Base-by-base conservation (phyloP, 2,888 invertebrate genomes). In the Isoperla grammatica region DNA sequence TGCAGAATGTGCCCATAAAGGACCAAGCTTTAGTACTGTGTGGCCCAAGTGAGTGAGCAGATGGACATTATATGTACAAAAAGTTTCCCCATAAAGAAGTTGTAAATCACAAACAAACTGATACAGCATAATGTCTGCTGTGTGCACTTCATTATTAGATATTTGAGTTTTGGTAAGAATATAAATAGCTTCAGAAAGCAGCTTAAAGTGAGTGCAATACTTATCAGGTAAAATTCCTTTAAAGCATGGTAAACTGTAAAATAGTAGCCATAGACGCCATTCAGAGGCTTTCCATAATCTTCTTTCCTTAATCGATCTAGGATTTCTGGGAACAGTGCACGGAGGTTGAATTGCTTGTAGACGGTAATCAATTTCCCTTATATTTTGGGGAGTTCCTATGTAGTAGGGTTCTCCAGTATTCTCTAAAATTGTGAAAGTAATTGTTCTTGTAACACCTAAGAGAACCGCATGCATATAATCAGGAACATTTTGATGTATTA, bases 211-310 rank as follows among this genome's bases (percentile, higher is more conserved):
- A 43, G 2, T 6, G 11, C 42, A n/a, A 56, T 60, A 60, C 37
- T 56, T 56, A 13, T 23, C n/a, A 22, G 54, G 54, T n/a, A 60
- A 43, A 19, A 60, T 29, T 9, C 60, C 60, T 0, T 29, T 12
- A 1, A 60, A n/a, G 46, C 60, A 60, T 19, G 46, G 40, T n/a
- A 60, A 37, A 20, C 40, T 42, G 45, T 60, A 56, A 45, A 56
- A 60, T 19, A 60, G 17, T 5, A 60, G 60, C 60, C 60, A 60
- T 1, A 55, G 39, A 8, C 56, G 39, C 56, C 60, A 60, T 40
- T 60, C 56, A 37, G 60, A 60, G 15, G 60, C 56, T 35, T 56
- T 60, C 60, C 60, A 60, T 5, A 56, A 39, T 17, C 13, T 17
- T 19, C 60, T 11, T 2, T 60, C 43, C 13, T 54, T 60, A 29